Percentiles rank a stretch among this genome's conserved stretches.
Conservation (phyloP, 2,888 invertebrate genomes). For the Tachina grossa region DNA sequence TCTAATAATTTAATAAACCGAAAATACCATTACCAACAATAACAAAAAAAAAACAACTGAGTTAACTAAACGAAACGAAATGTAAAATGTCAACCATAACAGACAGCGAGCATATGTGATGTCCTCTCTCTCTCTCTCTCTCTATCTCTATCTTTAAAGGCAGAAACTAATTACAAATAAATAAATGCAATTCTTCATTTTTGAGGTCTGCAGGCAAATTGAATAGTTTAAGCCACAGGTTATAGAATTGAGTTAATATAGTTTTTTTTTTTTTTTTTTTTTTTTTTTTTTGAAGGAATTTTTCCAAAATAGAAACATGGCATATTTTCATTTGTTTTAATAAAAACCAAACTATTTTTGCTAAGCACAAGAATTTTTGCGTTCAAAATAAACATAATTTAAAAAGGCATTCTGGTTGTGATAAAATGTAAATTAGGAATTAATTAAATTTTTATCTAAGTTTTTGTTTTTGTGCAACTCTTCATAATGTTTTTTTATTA, state of each 20-base stretch:
- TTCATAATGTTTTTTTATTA: not conserved
- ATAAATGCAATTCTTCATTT: constrained; percentile 40
- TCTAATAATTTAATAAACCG: constrained; percentile 58
- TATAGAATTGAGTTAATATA: constrained; percentile 37
- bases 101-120: constrained; percentile 29
- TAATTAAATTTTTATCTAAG: not conserved
- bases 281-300: no score
- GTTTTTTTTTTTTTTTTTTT: not conserved
- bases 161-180: not conserved
- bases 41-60: constrained; percentile 39
- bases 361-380: not conserved
- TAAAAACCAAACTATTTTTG: not conserved
- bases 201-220: constrained; percentile 57
- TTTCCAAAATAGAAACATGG: not conserved
- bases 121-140: not conserved
- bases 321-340: not conserved
- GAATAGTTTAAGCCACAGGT: constrained; percentile 49
- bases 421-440: not conserved
- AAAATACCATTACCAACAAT: constrained; percentile 42
- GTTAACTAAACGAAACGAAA: constrained; percentile 22
- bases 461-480: not conserved
- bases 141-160: constrained; percentile 39
- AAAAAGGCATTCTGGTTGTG: not conserved
- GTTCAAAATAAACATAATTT: not conserved
- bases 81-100: constrained; percentile 18